Base-by-base conservation (phyloP, 2,797 vertebrate species). In the Alauda arvensis region DNA sequence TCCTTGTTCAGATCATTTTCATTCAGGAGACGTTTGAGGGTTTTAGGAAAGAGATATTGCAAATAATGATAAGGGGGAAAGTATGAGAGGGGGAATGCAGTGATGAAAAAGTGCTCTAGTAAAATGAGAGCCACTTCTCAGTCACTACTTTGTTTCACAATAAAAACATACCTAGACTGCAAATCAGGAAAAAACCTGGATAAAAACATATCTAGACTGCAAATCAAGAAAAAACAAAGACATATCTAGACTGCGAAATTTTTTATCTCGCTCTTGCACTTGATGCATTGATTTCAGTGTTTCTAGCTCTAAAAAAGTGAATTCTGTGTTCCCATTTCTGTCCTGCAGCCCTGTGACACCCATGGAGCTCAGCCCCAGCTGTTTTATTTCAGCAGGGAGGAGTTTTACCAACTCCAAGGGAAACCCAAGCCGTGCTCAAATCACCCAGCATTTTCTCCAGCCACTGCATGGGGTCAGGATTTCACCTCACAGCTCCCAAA, bases 331-430 rank as follows among this genome's bases (percentile, higher is more conserved):
- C 56, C 56, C 13, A 5, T 12, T 51, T 9, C 37, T 20, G 29
- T 4, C 3, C 31, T 29, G 26, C 67, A 80, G 57, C 42, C 46
- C 21, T 18, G 48, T 46, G 49, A 11, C 0, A 0, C 15, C 17
- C 26, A 3, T 14, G 15, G 59, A 76, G 23, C 24, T 49, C 37
- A 2, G n/a, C 15, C 55, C 40, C 39, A 12, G 16, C 1, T 4
- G 1, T 31, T 79, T 39, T 17, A 61, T 24, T 61, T 49, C 61
- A 51, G n/a, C 57, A 42, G 43, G 40, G 37, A 62, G 40, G 57
- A 65, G 33, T 19, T 39, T 20, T 14, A 29, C 0, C 3, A 51
- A 0, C 19, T 37, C 45, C 14, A 1, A 31, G 49, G 1, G 0
- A 80, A 84, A 87, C 3, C 57, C 46, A 24, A 89, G 20, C 8